Percentiles rank a stretch among this genome's conserved stretches.
Conservation (phyloP, 2,888 invertebrate species). For the Latrodectus hesperus region DNA sequence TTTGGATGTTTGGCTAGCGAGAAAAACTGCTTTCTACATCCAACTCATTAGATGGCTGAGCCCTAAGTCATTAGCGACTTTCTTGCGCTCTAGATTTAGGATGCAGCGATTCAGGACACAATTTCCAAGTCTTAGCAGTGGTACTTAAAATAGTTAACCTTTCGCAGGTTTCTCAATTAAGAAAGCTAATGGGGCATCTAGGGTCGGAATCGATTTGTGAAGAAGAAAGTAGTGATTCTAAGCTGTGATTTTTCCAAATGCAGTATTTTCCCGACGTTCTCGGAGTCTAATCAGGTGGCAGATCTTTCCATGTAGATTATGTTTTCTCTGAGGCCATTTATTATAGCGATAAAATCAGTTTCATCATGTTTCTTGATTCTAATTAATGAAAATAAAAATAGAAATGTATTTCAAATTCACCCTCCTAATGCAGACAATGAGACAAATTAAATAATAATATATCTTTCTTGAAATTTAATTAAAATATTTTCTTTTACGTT, state of each 20-base stretch:
- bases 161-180: constrained; percentile 36
- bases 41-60: constrained; percentile 40
- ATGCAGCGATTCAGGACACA: constrained; percentile 12
- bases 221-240: constrained; percentile 10
- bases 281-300: too few species aligned
- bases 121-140: constrained; percentile 12
- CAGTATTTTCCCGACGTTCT: too few species aligned
- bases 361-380: too few species aligned
- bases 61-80: constrained; percentile 28
- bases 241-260: constrained; percentile 7
- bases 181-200: constrained; percentile 17
- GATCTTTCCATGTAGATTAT: too few species aligned
- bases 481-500: too few species aligned
- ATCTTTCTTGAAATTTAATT: too few species aligned
- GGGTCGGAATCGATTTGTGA: constrained; percentile 9
- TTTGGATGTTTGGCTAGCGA: constrained; percentile 32
- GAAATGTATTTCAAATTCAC: too few species aligned
- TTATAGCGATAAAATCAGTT: too few species aligned
- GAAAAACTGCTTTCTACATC: constrained; percentile 17
- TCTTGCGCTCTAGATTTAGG: not conserved
- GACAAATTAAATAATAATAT: too few species aligned
- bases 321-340: too few species aligned
- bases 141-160: constrained; percentile 36
- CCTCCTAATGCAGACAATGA: too few species aligned
- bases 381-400: too few species aligned